A percentile compares a stretch with the other conserved stretches of the same genome.
phyloP scores from a whole-genome alignment of 2,113 vertebrate species.

The Hymenochirus boettgeri region DNA sequence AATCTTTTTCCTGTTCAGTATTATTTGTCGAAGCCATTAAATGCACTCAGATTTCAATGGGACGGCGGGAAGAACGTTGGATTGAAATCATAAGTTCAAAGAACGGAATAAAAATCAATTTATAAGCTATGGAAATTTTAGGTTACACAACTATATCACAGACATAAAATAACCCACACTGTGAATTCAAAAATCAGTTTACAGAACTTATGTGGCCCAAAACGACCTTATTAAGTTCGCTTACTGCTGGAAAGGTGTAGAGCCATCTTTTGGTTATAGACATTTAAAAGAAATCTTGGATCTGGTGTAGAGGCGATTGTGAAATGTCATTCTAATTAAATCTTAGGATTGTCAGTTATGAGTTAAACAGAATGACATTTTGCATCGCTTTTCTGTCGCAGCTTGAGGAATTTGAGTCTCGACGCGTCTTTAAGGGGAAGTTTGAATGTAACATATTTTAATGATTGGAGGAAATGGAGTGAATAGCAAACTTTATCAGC shows the following conservation, averaged over 20 bases:
- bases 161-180: conserved; percentile 74
- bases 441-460: too few relatives aligned
- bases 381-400: too few relatives aligned
- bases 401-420: too few relatives aligned
- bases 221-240: conserved; percentile 80
- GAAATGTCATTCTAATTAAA: conserved; percentile 79
- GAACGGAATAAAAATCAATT: conserved; percentile 83
- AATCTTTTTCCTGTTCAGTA: conserved; percentile 62
- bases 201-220: conserved; percentile 68
- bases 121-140: conserved; percentile 82
- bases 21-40: conserved; percentile 74
- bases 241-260: conserved; percentile 72
- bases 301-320: conserved; percentile 76
- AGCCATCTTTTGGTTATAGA: conserved; percentile 79
- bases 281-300: conserved; percentile 71
- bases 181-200: conserved; percentile 80
- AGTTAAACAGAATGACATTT: background rate
- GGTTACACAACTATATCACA: conserved; percentile 73
- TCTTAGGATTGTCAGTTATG: conserved; percentile 49
- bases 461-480: too few relatives aligned
- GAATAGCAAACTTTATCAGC: too few relatives aligned
- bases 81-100: conserved; percentile 85
- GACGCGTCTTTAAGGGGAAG: too few relatives aligned
- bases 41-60: conserved; percentile 78
- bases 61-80: conserved; percentile 74